A percentile compares a stretch with the other conserved stretches of the same genome.
phyloP scores from a whole-genome alignment of 1,140 invertebrate species.

The Gryllus bimaculatus region DNA sequence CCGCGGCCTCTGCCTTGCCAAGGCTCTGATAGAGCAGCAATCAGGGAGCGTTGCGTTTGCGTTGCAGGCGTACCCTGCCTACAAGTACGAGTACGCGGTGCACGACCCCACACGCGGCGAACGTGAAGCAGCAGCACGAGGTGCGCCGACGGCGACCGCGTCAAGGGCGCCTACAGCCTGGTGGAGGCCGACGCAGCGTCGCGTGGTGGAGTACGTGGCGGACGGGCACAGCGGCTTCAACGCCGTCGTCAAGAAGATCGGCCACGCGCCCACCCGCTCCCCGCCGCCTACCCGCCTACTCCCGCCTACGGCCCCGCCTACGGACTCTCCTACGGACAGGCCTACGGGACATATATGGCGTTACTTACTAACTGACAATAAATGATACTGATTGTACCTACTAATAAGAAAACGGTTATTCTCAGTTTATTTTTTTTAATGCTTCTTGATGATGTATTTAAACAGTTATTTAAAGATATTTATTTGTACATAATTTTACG shows the following conservation, averaged over 20 bases:
- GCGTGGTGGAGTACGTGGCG: slow-evolving; percentile 23
- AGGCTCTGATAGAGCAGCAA: no score
- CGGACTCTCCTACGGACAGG: background rate
- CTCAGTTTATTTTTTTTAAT: no score
- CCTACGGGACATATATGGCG: background rate
- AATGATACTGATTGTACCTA: no score
- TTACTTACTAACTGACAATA: no score
- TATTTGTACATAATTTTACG: no score
- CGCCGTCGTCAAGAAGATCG: slow-evolving; percentile 19
- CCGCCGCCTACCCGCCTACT: slow-evolving; percentile 21
- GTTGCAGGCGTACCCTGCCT: background rate
- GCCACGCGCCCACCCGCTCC: slow-evolving; percentile 26
- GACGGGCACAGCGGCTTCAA: slow-evolving; percentile 26
- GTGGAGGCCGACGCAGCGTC: slow-evolving; percentile 26
- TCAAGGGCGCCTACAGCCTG: slow-evolving; percentile 26
- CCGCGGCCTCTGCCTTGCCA: no score
- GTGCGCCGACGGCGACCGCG: slow-evolving; percentile 23
- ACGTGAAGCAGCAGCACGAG: slow-evolving; percentile 27
- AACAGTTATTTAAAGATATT: no score
- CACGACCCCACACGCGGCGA: slow-evolving; percentile 21
- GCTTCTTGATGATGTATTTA: no score
- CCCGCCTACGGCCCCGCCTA: background rate
- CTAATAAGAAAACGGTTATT: no score
- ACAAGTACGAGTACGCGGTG: slow-evolving; percentile 25
- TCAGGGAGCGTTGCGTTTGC: background rate